These are phyloP conservation scores for Xestoiulus laeticollis DNA, from an alignment of 2,888 invertebrate genomes.

Conservation along the genomic window DNA sequence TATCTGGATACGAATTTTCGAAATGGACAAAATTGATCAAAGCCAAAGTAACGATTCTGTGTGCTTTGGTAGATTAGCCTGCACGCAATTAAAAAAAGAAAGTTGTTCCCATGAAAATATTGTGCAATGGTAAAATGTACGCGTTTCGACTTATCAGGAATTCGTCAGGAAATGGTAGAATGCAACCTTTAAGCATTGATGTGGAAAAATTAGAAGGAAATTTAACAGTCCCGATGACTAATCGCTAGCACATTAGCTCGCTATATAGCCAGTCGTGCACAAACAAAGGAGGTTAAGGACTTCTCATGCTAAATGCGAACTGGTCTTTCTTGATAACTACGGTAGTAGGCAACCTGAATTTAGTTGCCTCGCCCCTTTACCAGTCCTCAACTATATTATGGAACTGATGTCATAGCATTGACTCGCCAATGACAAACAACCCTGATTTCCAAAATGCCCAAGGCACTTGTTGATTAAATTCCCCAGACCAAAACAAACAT, in stretches of 20 bases:
- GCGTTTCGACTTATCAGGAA: neutral
- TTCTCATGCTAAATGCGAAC: neutral
- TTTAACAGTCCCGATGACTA: neutral
- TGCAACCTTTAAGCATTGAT: neutral
- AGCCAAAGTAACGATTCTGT: neutral
- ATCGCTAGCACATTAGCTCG: neutral
- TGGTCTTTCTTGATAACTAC: neutral
- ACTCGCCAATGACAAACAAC: neutral
- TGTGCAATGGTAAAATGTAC: neutral
- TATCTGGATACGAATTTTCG: neutral
- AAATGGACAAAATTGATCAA: neutral
- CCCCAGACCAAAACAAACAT: neutral
- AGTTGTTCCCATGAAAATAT: neutral
- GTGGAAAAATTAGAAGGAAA: neutral
- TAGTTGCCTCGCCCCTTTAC: neutral
- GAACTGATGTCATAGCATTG: constrained; percentile 7
- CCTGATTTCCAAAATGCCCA: neutral
- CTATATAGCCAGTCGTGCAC: constrained; percentile 5
- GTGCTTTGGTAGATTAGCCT: neutral
- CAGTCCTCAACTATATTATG: neutral
- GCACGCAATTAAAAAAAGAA: neutral
- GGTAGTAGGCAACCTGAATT: neutral
- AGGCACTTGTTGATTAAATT: neutral
- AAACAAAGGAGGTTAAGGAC: constrained; percentile 12
- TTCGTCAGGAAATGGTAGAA: neutral